Base-by-base conservation (phyloP, 2,888 invertebrate species). In the Enchytraeus crypticus region DNA sequence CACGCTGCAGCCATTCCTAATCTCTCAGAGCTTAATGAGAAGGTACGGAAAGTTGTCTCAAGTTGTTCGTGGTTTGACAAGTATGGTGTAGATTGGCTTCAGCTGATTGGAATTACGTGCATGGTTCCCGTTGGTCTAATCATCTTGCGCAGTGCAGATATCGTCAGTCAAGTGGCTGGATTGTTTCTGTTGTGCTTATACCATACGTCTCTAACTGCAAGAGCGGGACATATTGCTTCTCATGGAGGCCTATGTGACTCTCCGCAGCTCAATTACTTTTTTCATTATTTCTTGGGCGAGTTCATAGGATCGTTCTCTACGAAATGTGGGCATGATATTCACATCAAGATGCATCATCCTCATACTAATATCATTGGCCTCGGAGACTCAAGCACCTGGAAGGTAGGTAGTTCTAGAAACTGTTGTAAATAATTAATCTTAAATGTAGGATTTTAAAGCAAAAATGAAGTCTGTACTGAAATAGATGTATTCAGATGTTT, bases 311-410 rank as follows among this genome's bases (percentile, higher is more conserved):
- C 71, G 3, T 77, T 73, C 64, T 72, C 75, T 0, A 65, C 69
- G 4, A 69, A 71, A n/a, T 53, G 71, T 5, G 72, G 69, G 3
- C 64, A 69, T 54, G 70, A 72, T 30, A 72, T 73, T 3, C 77
- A 77, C 62, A 72, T 77, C n/a, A 71, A 70, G 57, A 58, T 60
- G 26, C 77, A 77, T 59, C 77, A 77, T 53, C 76, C 77, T 0
- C 73, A 75, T 66, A 77, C 77, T 1, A 77, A 77, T 61, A 75
- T 77, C 55, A 72, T 77, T 8, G 77, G 76, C 1, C 65, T 72
- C 21, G 77, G 77, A 0, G 77, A 77, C 62, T 76, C 76, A 2
- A 73, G 73, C 59, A 72, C 73, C 1, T 77, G 74, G 74, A 74
- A 71, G 56, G 38, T 38, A 14, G 38, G 38, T 38, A 18, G n/a